Conservation (phyloP, 2,888 invertebrate genomes). For the Chrysina gloriosa region DNA sequence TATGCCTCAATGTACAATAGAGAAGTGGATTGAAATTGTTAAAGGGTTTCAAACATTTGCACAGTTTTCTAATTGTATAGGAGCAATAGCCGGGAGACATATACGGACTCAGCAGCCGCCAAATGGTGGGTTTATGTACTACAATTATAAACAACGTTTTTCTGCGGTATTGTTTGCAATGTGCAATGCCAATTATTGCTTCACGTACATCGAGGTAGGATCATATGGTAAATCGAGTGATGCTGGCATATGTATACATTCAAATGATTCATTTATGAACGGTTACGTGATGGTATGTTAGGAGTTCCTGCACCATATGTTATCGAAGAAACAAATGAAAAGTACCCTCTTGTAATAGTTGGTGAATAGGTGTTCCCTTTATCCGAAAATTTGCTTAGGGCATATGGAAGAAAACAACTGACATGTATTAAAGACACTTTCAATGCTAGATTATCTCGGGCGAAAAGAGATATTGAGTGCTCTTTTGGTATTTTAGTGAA, state of each 20-base stretch:
- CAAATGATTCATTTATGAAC: conserved; percentile 50
- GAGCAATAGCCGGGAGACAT: too few species aligned
- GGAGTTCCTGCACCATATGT: conserved; percentile 50
- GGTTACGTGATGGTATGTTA: conserved; percentile 49
- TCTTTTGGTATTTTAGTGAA: too few species aligned
- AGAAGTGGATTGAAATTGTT: conserved; percentile 51
- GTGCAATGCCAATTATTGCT: conserved; percentile 52
- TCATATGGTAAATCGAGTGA: conserved; percentile 52
- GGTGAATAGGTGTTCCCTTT: conserved; percentile 42
- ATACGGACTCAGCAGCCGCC: conserved; percentile 51
- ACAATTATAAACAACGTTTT: conserved; percentile 53
- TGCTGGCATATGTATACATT: conserved; percentile 52
- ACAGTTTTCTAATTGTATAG: conserved; percentile 54
- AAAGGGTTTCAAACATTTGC: conserved; percentile 50
- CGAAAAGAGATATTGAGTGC: conserved; percentile 54
- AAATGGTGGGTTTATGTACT: conserved; percentile 52
- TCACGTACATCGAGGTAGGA: conserved; percentile 53
- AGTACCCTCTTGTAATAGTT: conserved; percentile 52
- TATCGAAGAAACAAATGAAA: conserved; percentile 43
- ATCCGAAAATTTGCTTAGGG: too few species aligned
- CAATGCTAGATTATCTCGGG: conserved; percentile 53
- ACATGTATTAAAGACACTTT: conserved; percentile 52
- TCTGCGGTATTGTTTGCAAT: conserved; percentile 54
- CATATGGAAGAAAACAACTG: too few species aligned
- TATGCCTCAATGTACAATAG: conserved; percentile 30